Percentiles rank a stretch among this genome's conserved stretches.
Conservation (phyloP, 2,113 vertebrate species). For the Urocynchramus pylzowi region DNA sequence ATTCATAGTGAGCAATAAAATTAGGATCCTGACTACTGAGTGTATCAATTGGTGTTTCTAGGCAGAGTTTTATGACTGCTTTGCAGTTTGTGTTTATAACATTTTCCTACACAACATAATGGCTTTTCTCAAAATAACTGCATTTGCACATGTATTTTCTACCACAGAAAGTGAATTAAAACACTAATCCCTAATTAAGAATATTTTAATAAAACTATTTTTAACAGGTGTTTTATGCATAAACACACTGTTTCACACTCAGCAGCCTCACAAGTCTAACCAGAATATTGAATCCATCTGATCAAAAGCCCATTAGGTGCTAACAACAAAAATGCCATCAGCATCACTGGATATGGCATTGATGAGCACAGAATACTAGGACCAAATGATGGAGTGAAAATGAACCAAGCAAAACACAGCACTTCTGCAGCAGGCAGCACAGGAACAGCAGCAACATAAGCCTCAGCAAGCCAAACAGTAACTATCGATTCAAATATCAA, state of each 20-base stretch:
- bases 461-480: not conserved
- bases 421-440: not conserved
- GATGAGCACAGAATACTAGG: not conserved
- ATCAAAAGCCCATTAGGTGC: not conserved
- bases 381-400: not conserved
- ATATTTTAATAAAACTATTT: not conserved
- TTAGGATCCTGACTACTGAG: not conserved
- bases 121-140: not conserved
- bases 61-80: not conserved
- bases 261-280: not conserved
- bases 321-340: not conserved
- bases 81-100: not conserved
- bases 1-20: not conserved
- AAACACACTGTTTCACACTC: not conserved
- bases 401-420: not conserved
- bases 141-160: not conserved
- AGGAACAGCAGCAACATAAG: not conserved
- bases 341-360: accelerated
- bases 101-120: not conserved
- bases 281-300: not conserved
- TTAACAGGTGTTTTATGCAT: not conserved
- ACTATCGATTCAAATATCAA: not conserved
- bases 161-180: not conserved
- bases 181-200: not conserved
- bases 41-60: not conserved